phyloP scores from a whole-genome alignment of 2,888 invertebrate species.

The Habroteleia sp. region DNA sequence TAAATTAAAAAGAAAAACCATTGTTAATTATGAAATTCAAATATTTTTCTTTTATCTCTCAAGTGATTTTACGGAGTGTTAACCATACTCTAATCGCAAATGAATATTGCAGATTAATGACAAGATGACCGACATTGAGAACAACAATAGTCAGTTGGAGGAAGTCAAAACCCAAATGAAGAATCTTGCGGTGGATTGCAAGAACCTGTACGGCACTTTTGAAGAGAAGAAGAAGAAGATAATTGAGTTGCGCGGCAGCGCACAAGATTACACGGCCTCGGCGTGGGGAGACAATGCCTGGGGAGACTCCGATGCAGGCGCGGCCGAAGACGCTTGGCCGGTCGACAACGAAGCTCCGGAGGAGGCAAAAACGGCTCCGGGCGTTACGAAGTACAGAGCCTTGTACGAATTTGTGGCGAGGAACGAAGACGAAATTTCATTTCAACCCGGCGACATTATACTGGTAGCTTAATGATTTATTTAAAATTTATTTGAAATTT shows the following conservation, averaged over 20 bases:
- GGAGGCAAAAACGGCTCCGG: constrained; percentile 76
- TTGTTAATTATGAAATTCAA: too few relatives aligned
- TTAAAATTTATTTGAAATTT: too few relatives aligned
- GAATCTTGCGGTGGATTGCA: constrained; percentile 86
- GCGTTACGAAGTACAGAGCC: constrained; percentile 89
- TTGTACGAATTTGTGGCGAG: constrained; percentile 96
- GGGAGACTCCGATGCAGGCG: constrained; percentile 80
- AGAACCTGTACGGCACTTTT: constrained; percentile 85
- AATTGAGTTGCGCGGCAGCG: constrained; percentile 83
- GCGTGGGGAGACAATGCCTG: constrained; percentile 86
- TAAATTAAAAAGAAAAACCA: too few relatives aligned
- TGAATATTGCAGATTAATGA: constrained; percentile 86
- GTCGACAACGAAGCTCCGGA: constrained; percentile 76
- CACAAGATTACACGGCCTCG: constrained; percentile 80
- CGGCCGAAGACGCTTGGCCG: constrained; percentile 81
- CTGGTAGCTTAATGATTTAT: constrained; percentile 83
- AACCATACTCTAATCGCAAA: too few relatives aligned
- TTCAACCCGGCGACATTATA: constrained; percentile 96
- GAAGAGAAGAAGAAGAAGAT: constrained; percentile 84
- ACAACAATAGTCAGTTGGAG: constrained; percentile 89
- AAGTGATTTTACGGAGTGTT: too few relatives aligned
- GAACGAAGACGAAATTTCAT: constrained; percentile 94
- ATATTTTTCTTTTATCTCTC: too few relatives aligned
- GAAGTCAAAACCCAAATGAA: constrained; percentile 87
- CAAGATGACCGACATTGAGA: constrained; percentile 90